phyloP scores from a whole-genome alignment of 2,797 vertebrate species.

The Manis javanica region DNA sequence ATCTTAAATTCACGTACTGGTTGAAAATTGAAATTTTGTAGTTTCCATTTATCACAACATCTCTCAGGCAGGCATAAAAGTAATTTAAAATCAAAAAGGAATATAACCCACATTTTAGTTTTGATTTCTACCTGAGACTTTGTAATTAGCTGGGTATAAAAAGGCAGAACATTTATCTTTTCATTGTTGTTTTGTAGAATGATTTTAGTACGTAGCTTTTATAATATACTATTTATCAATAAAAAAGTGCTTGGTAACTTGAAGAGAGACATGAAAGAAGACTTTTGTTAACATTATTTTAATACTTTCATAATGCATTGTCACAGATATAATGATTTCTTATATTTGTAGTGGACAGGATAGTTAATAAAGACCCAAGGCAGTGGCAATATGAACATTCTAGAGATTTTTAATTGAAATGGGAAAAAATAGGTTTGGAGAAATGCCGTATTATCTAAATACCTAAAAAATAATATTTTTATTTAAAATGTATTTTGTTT shows the following conservation, averaged over 20 bases:
- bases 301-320: not conserved
- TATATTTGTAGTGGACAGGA: not conserved
- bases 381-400: not conserved
- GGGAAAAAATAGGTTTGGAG: not conserved
- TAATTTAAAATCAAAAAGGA: not conserved
- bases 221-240: not conserved
- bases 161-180: not conserved
- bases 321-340: not conserved
- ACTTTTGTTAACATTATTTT: not conserved
- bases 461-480: not conserved
- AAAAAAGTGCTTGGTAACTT: not conserved
- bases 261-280: not conserved
- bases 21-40: not conserved
- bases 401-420: constrained; percentile 1
- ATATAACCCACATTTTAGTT: not conserved
- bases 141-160: not conserved
- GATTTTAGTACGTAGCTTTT: not conserved
- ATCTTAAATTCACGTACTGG: not conserved
- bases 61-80: not conserved
- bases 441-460: not conserved
- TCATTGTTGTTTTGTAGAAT: not conserved
- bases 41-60: not conserved
- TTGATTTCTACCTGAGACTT: not conserved
- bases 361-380: not conserved
- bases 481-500: not conserved